A percentile compares a stretch with the other conserved stretches of the same genome.
Evolutionary conservation across 2,888 invertebrate genomes (phyloP).

Genomic region (Thymelicus sylvestris): DNA sequence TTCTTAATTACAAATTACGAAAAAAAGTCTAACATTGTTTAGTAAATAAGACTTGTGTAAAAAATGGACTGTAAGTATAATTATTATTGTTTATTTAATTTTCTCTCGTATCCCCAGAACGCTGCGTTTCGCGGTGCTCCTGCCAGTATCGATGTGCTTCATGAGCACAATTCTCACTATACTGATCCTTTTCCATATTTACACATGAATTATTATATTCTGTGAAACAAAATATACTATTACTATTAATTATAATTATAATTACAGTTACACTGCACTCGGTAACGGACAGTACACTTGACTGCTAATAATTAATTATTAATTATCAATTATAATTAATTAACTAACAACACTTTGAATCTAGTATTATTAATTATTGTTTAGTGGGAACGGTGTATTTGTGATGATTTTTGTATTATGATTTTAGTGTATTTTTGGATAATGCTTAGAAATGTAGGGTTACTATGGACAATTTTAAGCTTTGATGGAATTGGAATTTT

Average conservation of each 20-base stretch:
- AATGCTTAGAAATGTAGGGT: slow-evolving; percentile 2
- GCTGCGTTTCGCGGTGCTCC: slow-evolving; percentile 88
- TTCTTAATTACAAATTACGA: too few relatives aligned
- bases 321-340: slow-evolving; percentile 20
- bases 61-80: too few relatives aligned
- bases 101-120: slow-evolving; percentile 74
- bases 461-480: slow-evolving; percentile 1
- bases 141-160: slow-evolving; percentile 89
- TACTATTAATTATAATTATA: slow-evolving; percentile 30
- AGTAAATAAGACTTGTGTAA: too few relatives aligned
- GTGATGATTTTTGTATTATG: slow-evolving; percentile 9
- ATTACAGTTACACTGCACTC: slow-evolving; percentile 32
- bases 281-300: slow-evolving; percentile 25
- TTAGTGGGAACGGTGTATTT: slow-evolving; percentile 10
- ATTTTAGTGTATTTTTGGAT: slow-evolving; percentile 13
- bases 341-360: slow-evolving; percentile 8
- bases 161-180: slow-evolving; percentile 90
- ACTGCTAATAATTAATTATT: slow-evolving; percentile 26
- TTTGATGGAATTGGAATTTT: slow-evolving; percentile 14
- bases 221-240: slow-evolving; percentile 13
- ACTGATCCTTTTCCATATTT: slow-evolving; percentile 88
- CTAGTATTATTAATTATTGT: slow-evolving; percentile 7
- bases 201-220: slow-evolving; percentile 64
- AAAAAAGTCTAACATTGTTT: too few relatives aligned
- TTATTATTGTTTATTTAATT: neutral